Percentiles rank a stretch among this genome's conserved stretches.
phyloP scores from a whole-genome alignment of 2,888 invertebrate genomes.

The Camponotus fellah region DNA sequence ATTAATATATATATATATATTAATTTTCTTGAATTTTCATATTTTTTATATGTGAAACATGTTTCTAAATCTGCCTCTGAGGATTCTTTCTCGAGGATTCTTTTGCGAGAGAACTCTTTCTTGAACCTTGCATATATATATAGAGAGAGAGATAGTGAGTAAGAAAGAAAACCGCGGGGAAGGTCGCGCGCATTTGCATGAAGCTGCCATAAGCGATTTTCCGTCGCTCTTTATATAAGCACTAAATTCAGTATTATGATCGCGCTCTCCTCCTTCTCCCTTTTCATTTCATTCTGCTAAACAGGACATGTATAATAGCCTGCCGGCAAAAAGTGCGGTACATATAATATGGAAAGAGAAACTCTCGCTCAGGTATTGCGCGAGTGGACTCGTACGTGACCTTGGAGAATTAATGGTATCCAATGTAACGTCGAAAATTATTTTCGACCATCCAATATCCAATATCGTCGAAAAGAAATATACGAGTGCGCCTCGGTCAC shows the following conservation, averaged over 20 bases:
- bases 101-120: slow-evolving; percentile 38
- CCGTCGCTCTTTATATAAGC: slow-evolving; percentile 70
- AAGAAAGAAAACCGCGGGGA: slow-evolving; percentile 45
- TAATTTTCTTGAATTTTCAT: background rate
- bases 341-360: slow-evolving; percentile 12
- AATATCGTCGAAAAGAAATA: slow-evolving; percentile 46
- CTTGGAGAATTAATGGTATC: slow-evolving; percentile 57
- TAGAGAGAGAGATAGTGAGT: slow-evolving; percentile 47
- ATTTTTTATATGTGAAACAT: background rate
- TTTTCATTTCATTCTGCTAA: slow-evolving; percentile 34
- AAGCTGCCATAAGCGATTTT: slow-evolving; percentile 71
- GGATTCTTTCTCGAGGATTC: background rate
- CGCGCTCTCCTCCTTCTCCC: background rate
- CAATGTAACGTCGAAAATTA: slow-evolving; percentile 44
- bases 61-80: slow-evolving; percentile 5
- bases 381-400: slow-evolving; percentile 52
- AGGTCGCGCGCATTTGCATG: slow-evolving; percentile 70
- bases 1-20: background rate
- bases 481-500: slow-evolving; percentile 35
- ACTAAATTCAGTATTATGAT: slow-evolving; percentile 75
- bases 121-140: slow-evolving; percentile 14
- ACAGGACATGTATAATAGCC: slow-evolving; percentile 61
- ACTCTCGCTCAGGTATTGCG: slow-evolving; percentile 35
- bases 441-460: slow-evolving; percentile 48
- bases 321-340: slow-evolving; percentile 42